These are phyloP conservation scores for Lordiphosa collinella DNA, from an alignment of 1,140 invertebrate genomes.

Conservation along the genomic window DNA sequence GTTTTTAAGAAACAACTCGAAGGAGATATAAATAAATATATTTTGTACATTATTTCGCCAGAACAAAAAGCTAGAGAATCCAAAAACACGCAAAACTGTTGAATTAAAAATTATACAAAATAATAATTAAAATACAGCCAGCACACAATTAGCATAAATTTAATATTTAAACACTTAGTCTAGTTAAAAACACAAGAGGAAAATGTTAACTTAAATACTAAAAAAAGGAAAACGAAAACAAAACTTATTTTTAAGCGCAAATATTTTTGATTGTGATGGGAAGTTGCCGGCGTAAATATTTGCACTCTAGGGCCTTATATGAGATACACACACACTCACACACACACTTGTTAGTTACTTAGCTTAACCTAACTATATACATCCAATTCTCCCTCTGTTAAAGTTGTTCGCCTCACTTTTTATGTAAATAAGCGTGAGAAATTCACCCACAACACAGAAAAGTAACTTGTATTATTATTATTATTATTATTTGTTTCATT, in stretches of 20 bases:
- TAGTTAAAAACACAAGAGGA: conserved; percentile 45
- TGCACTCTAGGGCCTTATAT: conserved; percentile 76
- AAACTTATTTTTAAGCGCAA: conserved; percentile 66
- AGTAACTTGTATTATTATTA: conserved; percentile 12
- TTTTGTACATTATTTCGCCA: conserved; percentile 75
- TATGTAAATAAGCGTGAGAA: conserved; percentile 51
- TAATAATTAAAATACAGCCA: conserved; percentile 50
- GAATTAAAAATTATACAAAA: conserved; percentile 50
- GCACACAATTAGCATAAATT: conserved; percentile 73
- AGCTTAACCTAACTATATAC: conserved; percentile 41
- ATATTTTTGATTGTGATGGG: conserved; percentile 70
- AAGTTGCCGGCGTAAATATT: conserved; percentile 61
- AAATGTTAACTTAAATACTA: conserved; percentile 62
- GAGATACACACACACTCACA: conserved; percentile 56
- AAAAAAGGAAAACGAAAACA: conserved; percentile 16
- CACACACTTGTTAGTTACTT: conserved; percentile 69
- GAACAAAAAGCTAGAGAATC: conserved; percentile 78
- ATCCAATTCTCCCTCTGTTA: conserved; percentile 44
- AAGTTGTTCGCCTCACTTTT: conserved; percentile 56
- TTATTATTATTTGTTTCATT: conserved; percentile 67
- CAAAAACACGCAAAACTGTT: conserved; percentile 62
- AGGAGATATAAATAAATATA: conserved; percentile 38
- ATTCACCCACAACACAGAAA: conserved; percentile 20
- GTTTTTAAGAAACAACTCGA: conserved; percentile 9
- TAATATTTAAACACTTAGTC: conserved; percentile 66